Conservation (phyloP, 64 coral and sea anemone species). For the Cladopsammia gracilis region DNA sequence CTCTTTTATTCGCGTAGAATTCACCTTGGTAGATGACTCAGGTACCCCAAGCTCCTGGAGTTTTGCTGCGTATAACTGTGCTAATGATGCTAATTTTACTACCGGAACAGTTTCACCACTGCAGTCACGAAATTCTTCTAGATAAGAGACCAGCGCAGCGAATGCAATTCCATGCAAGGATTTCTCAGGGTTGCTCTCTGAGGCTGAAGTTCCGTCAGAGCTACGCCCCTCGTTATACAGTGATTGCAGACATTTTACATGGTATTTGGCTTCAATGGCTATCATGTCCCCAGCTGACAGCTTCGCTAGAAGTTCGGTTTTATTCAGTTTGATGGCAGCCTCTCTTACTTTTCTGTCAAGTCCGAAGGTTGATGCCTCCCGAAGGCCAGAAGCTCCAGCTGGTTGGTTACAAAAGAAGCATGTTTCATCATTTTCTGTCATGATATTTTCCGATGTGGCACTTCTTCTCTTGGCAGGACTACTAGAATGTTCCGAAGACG, state of each 20-base stretch:
- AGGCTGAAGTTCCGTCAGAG: background rate
- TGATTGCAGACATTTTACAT: background rate
- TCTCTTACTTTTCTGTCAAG: background rate
- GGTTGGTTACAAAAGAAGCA: background rate
- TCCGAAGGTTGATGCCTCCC: background rate
- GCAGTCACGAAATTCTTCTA: background rate
- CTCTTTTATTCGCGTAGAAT: slow-evolving; percentile 33
- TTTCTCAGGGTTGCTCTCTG: slow-evolving; percentile 1
- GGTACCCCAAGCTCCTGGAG: slow-evolving; percentile 13
- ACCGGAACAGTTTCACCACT: background rate
- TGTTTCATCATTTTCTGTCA: background rate
- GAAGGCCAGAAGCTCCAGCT: background rate
- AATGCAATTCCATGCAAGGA: slow-evolving; percentile 15
- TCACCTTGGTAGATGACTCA: background rate
- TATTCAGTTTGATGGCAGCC: background rate
- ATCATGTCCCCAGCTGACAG: background rate
- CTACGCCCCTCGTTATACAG: background rate
- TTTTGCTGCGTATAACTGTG: background rate
- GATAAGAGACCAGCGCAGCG: too few relatives aligned
- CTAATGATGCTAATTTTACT: slow-evolving; percentile 15
- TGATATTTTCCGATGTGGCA: too few relatives aligned
- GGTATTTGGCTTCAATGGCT: background rate
- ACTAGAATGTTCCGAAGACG: too few relatives aligned
- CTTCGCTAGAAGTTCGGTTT: background rate
- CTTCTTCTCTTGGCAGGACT: too few relatives aligned